Conservation (phyloP, 2,797 vertebrate species). For the Cyprinella venusta region DNA sequence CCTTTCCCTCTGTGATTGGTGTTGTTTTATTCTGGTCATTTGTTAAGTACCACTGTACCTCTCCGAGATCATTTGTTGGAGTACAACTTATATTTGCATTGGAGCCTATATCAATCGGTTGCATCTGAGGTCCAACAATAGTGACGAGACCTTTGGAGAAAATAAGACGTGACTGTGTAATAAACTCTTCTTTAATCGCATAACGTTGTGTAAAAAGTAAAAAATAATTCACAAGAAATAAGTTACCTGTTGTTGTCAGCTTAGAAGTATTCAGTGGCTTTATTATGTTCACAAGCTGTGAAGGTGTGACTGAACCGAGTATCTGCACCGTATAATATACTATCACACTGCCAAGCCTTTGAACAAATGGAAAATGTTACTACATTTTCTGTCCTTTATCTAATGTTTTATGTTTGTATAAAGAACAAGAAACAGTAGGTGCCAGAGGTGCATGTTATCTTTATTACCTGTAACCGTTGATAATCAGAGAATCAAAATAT, state of each 20-base stretch:
- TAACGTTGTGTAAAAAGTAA: neutral
- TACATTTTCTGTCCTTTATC: neutral
- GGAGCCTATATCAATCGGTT: fast-evolving
- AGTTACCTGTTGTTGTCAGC: slow-evolving; percentile 63
- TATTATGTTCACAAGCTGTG: fast-evolving
- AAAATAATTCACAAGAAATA: neutral
- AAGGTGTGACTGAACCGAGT: fast-evolving
- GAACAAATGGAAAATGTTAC: neutral
- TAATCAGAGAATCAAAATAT: slow-evolving; percentile 65
- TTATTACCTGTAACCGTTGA: slow-evolving; percentile 64
- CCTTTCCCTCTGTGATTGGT: slow-evolving; percentile 57
- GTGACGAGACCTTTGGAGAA: slow-evolving; percentile 63
- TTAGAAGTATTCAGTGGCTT: fast-evolving
- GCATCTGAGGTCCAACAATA: fast-evolving
- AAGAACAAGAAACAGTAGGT: neutral
- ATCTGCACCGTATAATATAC: slow-evolving; percentile 59
- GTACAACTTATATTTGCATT: fast-evolving
- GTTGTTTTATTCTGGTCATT: fast-evolving
- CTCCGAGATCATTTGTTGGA: fast-evolving
- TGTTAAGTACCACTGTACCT: slow-evolving; percentile 45
- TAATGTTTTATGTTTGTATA: neutral
- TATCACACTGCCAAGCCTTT: slow-evolving; percentile 62
- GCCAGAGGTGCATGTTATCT: neutral
- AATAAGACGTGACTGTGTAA: neutral
- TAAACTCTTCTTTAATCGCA: neutral